Conservation (phyloP, 2,888 invertebrate genomes). For the Apodemia hepburni region DNA sequence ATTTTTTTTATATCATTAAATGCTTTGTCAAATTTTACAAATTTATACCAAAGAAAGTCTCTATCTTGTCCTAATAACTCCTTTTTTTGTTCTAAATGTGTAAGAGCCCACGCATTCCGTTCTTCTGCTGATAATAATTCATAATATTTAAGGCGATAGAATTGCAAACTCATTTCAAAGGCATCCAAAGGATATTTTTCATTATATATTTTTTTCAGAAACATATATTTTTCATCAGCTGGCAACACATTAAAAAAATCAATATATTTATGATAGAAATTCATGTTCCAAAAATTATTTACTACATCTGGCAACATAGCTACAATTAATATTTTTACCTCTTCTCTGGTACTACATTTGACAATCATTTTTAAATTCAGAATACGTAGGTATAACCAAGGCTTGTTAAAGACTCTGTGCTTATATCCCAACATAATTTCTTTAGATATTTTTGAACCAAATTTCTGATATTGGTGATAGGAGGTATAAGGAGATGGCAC, state of each 20-base stretch:
- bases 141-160: slow-evolving; percentile 39
- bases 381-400: slow-evolving; percentile 40
- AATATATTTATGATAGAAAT: slow-evolving; percentile 38
- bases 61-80: slow-evolving; percentile 43
- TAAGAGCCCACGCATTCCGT: slow-evolving; percentile 48
- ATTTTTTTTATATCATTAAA: too few relatives aligned
- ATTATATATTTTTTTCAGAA: slow-evolving; percentile 42
- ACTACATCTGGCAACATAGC: slow-evolving; percentile 39
- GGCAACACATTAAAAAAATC: slow-evolving; percentile 44
- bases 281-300: slow-evolving; percentile 40
- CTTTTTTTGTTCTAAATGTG: slow-evolving; percentile 40
- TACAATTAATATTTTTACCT: slow-evolving; percentile 42
- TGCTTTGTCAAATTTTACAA: slow-evolving; percentile 32
- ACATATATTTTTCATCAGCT: slow-evolving; percentile 38
- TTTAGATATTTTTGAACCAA: slow-evolving; percentile 1
- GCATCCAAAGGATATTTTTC: slow-evolving; percentile 40
- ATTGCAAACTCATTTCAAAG: slow-evolving; percentile 45
- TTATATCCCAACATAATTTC: neutral
- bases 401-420: slow-evolving; percentile 17
- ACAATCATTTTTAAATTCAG: slow-evolving; percentile 38
- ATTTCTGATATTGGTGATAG: neutral
- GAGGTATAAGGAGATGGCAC: neutral
- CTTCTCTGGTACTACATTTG: slow-evolving; percentile 39
- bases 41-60: slow-evolving; percentile 40
- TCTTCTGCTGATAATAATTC: slow-evolving; percentile 43